These are phyloP conservation scores for Ambastaia sidthimunki DNA, from an alignment of 2,797 vertebrate species.

Conservation along the genomic window DNA sequence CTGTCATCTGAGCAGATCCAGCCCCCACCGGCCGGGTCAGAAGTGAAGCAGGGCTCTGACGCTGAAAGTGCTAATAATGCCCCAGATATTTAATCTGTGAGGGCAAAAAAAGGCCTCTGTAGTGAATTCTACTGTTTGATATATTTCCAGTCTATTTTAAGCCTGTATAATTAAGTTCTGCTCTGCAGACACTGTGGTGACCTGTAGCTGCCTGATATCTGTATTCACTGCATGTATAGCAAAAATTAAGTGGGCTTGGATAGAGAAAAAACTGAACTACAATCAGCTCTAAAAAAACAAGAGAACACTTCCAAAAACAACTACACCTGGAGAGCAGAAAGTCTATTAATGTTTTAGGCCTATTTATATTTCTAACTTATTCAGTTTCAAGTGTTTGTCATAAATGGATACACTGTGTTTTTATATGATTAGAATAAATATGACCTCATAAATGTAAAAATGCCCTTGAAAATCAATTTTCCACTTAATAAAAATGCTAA, in stretches of 20 bases:
- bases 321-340: not conserved
- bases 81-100: not conserved
- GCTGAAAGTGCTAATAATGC: not conserved
- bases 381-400: not conserved
- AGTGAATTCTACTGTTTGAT: not conserved
- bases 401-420: not conserved
- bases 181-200: not conserved
- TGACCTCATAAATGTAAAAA: not conserved
- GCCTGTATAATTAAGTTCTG: not conserved
- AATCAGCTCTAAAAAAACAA: not conserved
- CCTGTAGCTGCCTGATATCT: not conserved
- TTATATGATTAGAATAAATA: not conserved
- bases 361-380: not conserved
- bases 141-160: not conserved
- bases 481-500: not conserved
- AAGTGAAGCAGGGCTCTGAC: not conserved
- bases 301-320: no score
- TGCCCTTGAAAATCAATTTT: not conserved
- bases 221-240: not conserved
- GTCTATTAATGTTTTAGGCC: not conserved
- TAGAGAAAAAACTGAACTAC: not conserved
- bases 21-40: not conserved
- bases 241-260: not conserved
- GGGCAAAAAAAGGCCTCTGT: not conserved
- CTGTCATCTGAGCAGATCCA: slow-evolving; percentile 17